Conservation (phyloP, 2,797 vertebrate species). For the Chromobotia macracanthus region DNA sequence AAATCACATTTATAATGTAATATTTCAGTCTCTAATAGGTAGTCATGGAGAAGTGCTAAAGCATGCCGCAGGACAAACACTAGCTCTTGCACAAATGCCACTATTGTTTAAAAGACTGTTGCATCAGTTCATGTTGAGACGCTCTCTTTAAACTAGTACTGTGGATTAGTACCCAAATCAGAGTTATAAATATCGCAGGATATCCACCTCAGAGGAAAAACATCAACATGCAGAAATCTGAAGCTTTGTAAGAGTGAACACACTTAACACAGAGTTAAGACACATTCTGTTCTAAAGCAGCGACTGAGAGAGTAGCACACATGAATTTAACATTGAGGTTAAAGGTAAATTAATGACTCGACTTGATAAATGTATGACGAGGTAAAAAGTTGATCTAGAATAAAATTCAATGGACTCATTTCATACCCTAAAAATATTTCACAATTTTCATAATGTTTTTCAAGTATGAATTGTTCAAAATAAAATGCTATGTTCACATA, state of each 20-base stretch:
- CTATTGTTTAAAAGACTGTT: not conserved
- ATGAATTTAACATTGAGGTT: conserved; percentile 13
- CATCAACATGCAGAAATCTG: not conserved
- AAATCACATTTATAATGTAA: conserved; percentile 10
- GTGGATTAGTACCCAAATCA: not conserved
- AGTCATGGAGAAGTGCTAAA: conserved; percentile 7
- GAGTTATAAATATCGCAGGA: not conserved
- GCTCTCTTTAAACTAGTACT: not conserved
- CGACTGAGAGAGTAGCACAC: conserved; percentile 29
- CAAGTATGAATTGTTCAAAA: conserved; percentile 56
- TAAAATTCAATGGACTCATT: not conserved
- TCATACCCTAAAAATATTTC: conserved; percentile 23
- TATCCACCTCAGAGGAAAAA: not conserved
- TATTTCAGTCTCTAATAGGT: conserved; percentile 1
- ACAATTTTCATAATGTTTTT: conserved; percentile 27
- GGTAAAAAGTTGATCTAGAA: conserved; percentile 1
- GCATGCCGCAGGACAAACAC: not conserved
- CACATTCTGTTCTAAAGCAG: conserved; percentile 23
- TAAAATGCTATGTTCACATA: conserved; percentile 44
- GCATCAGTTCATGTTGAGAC: not conserved
- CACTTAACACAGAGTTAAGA: conserved; percentile 6
- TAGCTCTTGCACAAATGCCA: not conserved
- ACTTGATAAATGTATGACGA: not conserved
- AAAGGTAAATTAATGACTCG: conserved; percentile 15
- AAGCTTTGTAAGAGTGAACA: conserved; percentile 5